Evolutionary conservation across 2,888 invertebrate species (phyloP).

Genomic region (Drosophila meridiana): DNA sequence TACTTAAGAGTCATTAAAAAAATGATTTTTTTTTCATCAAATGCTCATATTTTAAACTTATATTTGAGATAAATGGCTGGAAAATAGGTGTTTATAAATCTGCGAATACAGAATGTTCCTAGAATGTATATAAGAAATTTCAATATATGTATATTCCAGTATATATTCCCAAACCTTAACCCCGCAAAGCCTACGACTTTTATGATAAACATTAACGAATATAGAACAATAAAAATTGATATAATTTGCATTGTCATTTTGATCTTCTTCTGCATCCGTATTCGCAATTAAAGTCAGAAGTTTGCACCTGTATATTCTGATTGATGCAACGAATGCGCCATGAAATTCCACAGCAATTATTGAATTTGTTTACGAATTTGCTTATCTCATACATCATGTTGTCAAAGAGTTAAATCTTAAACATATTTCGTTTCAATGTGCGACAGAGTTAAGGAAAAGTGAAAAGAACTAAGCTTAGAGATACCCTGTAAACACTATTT

Average conservation of each 20-base stretch:
- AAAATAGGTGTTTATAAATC: no score
- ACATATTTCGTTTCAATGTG: slow-evolving; percentile 35
- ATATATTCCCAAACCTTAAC: no score
- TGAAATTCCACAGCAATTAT: slow-evolving; percentile 4
- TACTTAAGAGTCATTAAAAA: no score
- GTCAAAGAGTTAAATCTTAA: slow-evolving; percentile 5
- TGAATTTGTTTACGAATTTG: not conserved
- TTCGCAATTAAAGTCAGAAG: not conserved
- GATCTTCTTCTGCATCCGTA: not conserved
- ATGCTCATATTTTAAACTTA: no score
- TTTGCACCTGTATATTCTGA: slow-evolving; percentile 1
- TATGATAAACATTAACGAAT: not conserved
- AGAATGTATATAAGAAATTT: no score
- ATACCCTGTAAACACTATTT: not conserved
- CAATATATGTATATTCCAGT: no score
- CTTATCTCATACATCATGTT: slow-evolving; percentile 20
- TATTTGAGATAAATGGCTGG: no score
- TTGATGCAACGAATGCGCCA: slow-evolving; percentile 1
- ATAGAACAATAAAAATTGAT: not conserved
- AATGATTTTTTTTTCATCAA: no score
- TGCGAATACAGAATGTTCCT: no score
- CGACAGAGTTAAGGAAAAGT: slow-evolving; percentile 1
- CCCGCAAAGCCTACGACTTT: no score
- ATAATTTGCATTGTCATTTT: not conserved
- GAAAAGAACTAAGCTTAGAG: slow-evolving; percentile 2